These are phyloP conservation scores for Nymphalis c-album DNA, from an alignment of 2,888 invertebrate genomes.

Conservation along the genomic window DNA sequence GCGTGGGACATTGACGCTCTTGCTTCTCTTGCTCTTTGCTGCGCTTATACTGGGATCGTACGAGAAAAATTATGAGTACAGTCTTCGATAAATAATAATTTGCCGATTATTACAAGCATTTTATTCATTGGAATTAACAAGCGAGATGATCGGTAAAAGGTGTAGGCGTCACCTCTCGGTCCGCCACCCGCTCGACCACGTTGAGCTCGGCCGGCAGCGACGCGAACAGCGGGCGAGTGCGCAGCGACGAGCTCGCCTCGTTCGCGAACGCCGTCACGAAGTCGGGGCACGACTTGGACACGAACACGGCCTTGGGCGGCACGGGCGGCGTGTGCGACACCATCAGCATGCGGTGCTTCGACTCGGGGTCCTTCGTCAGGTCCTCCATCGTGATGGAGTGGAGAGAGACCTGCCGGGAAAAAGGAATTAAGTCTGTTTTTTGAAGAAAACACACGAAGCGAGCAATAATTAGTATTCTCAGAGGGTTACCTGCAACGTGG, in stretches of 20 bases:
- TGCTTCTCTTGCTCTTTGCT: slow-evolving; percentile 44
- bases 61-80: no score
- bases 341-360: slow-evolving; percentile 92
- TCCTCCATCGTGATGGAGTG: slow-evolving; percentile 95
- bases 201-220: slow-evolving; percentile 63
- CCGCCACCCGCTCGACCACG: slow-evolving; percentile 36
- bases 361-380: slow-evolving; percentile 88
- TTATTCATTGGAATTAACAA: not conserved
- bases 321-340: slow-evolving; percentile 83
- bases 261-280: slow-evolving; percentile 63
- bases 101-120: no score
- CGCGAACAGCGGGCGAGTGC: slow-evolving; percentile 52
- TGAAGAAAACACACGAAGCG: not conserved
- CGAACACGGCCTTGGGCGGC: slow-evolving; percentile 77
- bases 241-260: slow-evolving; percentile 39
- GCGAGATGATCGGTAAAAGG: not conserved
- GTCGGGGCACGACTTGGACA: slow-evolving; percentile 92
- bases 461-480: no score
- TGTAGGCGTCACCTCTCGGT: slow-evolving; percentile 47
- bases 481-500: slow-evolving; percentile 83
- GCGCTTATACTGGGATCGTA: slow-evolving; percentile 17
- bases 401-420: slow-evolving; percentile 83
- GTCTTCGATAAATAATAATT: no score
- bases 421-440: not conserved
- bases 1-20: slow-evolving; percentile 75